Conservation (phyloP, 2,888 invertebrate genomes). For the Aleiodes alternator region DNA sequence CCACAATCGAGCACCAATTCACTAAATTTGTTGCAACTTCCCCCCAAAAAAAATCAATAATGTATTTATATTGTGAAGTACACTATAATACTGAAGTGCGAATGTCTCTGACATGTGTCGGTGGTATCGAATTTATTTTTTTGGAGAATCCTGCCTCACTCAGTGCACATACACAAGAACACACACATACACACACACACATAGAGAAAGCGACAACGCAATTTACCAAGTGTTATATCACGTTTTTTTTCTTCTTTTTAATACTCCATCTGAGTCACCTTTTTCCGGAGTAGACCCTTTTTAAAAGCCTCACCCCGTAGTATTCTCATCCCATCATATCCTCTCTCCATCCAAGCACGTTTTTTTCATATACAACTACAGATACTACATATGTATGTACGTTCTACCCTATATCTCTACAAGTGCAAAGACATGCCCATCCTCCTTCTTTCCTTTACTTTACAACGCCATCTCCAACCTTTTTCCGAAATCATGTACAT, state of each 20-base stretch:
- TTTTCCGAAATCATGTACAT: constrained; percentile 23
- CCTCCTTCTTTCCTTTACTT: neutral
- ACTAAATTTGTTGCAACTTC: no score
- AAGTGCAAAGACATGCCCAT: constrained; percentile 4
- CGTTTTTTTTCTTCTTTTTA: constrained; percentile 2
- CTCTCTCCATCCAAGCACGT: constrained; percentile 24
- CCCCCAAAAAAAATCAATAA: neutral
- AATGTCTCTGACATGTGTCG: constrained; percentile 33
- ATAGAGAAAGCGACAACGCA: neutral
- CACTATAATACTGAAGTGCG: constrained; percentile 3
- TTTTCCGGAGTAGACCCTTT: constrained; percentile 15
- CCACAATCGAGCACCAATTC: no score
- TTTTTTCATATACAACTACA: constrained; percentile 27
- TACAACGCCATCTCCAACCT: constrained; percentile 19
- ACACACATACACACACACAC: neutral
- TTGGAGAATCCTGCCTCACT: neutral
- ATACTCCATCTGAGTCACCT: constrained; percentile 12
- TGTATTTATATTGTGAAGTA: constrained; percentile 11
- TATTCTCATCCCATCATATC: constrained; percentile 13
- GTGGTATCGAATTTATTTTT: constrained; percentile 3
- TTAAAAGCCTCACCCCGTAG: constrained; percentile 26
- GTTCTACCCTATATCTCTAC: neutral
- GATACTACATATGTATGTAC: constrained; percentile 26
- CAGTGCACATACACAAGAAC: no score
- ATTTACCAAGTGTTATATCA: constrained; percentile 8